phyloP scores from a whole-genome alignment of 2,113 vertebrate species.

The Oncorhynchus gorbuscha region DNA sequence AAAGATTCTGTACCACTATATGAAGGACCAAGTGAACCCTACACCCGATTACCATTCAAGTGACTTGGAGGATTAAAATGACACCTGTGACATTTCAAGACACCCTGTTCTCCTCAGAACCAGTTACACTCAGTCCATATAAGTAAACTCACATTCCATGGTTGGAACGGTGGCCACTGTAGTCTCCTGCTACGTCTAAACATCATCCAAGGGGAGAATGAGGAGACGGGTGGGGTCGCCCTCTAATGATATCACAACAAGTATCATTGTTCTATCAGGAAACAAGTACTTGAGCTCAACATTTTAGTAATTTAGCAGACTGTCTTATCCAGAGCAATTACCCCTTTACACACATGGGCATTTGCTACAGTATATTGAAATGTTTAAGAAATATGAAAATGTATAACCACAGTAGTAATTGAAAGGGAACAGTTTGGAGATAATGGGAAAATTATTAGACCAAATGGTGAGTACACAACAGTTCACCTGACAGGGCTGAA shows the following conservation, averaged over 20 bases:
- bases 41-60: neutral
- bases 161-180: constrained; percentile 59
- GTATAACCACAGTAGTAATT: too few species aligned
- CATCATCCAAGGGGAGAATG: constrained; percentile 19
- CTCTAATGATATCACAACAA: constrained; percentile 34
- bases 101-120: neutral
- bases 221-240: constrained; percentile 33
- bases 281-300: neutral
- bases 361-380: too few species aligned
- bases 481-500: too few species aligned
- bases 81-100: constrained; percentile 4
- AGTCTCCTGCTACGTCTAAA: constrained; percentile 34
- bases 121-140: neutral
- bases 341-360: too few species aligned
- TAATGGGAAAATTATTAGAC: too few species aligned
- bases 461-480: too few species aligned
- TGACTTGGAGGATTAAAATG: neutral
- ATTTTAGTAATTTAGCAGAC: too few species aligned
- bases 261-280: neutral
- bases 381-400: too few species aligned
- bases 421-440: too few species aligned
- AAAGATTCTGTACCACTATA: too few species aligned
- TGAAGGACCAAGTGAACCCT: too few species aligned
- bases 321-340: too few species aligned
- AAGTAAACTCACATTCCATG: constrained; percentile 62